Conservation (phyloP, 2,888 invertebrate genomes). For the Synanthedon formicaeformis region DNA sequence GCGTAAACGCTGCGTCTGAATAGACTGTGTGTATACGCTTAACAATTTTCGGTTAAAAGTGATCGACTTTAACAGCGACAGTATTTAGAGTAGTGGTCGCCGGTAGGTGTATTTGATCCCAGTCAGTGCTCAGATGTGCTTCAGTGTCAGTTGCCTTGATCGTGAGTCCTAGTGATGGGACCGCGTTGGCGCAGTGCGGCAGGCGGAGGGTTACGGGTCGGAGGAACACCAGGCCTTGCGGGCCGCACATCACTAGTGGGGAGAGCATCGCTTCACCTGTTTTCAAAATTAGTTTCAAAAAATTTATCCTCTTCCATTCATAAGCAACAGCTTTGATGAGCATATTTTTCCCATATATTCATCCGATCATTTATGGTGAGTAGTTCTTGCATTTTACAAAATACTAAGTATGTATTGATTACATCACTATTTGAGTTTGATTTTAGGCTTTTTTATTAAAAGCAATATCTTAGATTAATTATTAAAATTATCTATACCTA, state of each 20-base stretch:
- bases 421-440: too few species aligned
- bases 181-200: constrained; percentile 86
- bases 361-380: neutral
- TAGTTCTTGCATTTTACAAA: too few species aligned
- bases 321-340: neutral
- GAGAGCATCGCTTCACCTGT: constrained; percentile 94
- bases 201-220: constrained; percentile 91
- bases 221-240: constrained; percentile 89
- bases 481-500: too few species aligned
- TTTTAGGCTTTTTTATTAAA: too few species aligned
- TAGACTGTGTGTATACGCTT: neutral
- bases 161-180: constrained; percentile 80
- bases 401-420: too few species aligned
- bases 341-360: neutral
- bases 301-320: neutral
- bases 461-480: too few species aligned
- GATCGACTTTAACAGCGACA: constrained; percentile 91
- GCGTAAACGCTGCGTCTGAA: too few species aligned
- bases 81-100: constrained; percentile 87
- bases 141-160: constrained; percentile 85
- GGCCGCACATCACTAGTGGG: constrained; percentile 96
- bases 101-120: constrained; percentile 87
- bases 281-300: neutral
- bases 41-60: constrained; percentile 71
- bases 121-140: constrained; percentile 85